A percentile compares a stretch with the other conserved stretches of the same genome.
Evolutionary conservation across 2,888 invertebrate genomes (phyloP).

Genomic region (Epiblema foenella): DNA sequence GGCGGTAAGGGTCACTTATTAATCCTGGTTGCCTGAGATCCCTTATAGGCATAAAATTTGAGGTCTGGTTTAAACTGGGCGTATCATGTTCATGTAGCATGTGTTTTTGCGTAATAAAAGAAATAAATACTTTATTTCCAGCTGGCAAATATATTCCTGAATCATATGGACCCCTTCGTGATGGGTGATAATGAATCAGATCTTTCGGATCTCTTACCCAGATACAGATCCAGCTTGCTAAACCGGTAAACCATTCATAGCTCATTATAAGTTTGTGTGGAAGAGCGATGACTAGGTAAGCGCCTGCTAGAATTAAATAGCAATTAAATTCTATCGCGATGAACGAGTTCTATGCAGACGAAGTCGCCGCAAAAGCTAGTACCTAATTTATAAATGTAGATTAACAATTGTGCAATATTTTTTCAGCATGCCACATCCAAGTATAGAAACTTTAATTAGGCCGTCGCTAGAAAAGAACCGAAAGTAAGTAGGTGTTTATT

Average conservation of each 20-base stretch:
- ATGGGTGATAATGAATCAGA: slow-evolving; percentile 48
- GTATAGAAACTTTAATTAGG: slow-evolving; percentile 49
- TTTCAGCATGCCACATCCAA: slow-evolving; percentile 49
- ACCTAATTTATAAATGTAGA: no score
- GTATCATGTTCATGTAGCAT: no score
- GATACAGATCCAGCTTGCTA: slow-evolving; percentile 60
- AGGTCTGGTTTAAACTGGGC: no score
- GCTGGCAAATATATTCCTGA: slow-evolving; percentile 68
- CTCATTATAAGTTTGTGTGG: no score
- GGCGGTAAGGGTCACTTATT: slow-evolving; percentile 68
- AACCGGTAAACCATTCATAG: slow-evolving; percentile 53
- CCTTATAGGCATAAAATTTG: no score
- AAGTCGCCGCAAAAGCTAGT: no score
- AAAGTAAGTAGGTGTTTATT: slow-evolving; percentile 49
- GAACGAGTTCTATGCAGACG: no score
- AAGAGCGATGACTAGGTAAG: no score
- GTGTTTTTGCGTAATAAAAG: no score
- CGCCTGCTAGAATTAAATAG: no score
- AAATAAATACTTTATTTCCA: slow-evolving; percentile 49
- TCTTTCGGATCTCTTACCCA: slow-evolving; percentile 53
- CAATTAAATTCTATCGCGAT: no score
- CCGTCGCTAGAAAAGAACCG: slow-evolving; percentile 48
- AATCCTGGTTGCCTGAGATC: no score
- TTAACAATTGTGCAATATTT: not conserved
- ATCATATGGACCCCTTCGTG: slow-evolving; percentile 69